Percentiles rank a stretch among this genome's conserved stretches.
Evolutionary conservation across 2,797 vertebrate species (phyloP).

Genomic region (Malurus leucopterus): DNA sequence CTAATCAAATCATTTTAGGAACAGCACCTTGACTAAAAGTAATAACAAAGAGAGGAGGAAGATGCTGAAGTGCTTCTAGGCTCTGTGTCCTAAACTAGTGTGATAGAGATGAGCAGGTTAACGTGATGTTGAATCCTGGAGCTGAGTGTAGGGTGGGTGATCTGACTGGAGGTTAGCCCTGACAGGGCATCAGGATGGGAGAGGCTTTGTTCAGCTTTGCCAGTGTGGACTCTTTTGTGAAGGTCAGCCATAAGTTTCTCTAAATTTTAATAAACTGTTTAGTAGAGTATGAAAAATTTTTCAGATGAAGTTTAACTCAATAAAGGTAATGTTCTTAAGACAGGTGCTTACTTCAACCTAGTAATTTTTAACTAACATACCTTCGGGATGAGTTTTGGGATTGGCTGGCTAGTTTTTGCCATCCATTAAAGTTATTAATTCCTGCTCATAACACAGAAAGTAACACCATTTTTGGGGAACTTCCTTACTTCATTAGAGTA

Average conservation of each 20-base stretch:
- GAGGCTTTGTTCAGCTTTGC: background rate
- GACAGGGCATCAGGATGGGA: fast-evolving
- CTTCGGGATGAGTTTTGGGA: background rate
- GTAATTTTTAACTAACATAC: background rate
- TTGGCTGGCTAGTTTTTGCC: background rate
- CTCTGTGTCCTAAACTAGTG: background rate
- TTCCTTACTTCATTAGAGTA: background rate
- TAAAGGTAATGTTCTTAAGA: background rate
- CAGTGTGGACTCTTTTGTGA: fast-evolving
- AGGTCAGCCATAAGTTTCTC: background rate
- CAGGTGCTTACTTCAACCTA: background rate
- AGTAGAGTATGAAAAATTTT: fast-evolving
- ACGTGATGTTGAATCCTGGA: fast-evolving
- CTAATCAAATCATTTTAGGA: fast-evolving
- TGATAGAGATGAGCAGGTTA: background rate
- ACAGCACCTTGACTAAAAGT: background rate
- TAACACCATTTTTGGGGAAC: background rate
- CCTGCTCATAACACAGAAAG: background rate
- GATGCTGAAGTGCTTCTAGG: background rate
- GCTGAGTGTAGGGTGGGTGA: fast-evolving
- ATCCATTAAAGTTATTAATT: background rate
- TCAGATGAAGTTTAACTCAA: background rate
- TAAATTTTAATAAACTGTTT: background rate
- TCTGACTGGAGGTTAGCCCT: background rate
- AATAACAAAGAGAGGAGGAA: background rate